These are phyloP conservation scores for Platysteira castanea DNA, from an alignment of 2,113 vertebrate genomes.

Conservation along the genomic window DNA sequence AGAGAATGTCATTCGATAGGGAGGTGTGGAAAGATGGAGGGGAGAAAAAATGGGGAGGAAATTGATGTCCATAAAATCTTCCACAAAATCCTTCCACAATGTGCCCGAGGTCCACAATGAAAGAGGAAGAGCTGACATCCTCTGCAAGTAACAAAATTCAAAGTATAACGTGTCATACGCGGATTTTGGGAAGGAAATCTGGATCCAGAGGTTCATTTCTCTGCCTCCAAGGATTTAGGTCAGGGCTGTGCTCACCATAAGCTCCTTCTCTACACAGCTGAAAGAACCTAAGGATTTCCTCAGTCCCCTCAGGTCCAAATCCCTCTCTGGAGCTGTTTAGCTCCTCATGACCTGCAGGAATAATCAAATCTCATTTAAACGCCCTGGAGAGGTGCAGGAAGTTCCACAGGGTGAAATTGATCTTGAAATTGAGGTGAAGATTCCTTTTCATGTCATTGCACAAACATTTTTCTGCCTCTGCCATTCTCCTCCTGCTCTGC, in stretches of 20 bases:
- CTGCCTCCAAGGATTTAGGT: not conserved
- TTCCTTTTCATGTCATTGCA: not conserved
- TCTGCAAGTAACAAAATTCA: not conserved
- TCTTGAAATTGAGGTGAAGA: not conserved
- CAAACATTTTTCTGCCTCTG: fast-evolving
- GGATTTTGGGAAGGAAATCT: not conserved
- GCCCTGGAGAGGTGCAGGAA: not conserved
- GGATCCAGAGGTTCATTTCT: not conserved
- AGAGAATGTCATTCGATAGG: fast-evolving
- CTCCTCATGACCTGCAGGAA: not conserved
- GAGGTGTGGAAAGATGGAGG: not conserved
- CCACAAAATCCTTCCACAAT: not conserved
- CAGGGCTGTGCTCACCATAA: not conserved
- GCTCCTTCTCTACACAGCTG: not conserved
- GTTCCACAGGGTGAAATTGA: not conserved
- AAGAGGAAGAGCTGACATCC: not conserved
- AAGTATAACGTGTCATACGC: fast-evolving
- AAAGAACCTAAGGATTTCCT: not conserved
- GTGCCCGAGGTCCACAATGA: fast-evolving
- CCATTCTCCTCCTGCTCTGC: not conserved
- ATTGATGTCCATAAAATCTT: not conserved
- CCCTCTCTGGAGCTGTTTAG: not conserved
- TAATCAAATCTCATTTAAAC: not conserved
- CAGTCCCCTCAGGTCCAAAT: not conserved
- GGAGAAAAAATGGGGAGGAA: not conserved